These are phyloP conservation scores for Macroramphosus scolopax DNA, from an alignment of 2,797 vertebrate genomes.

Conservation along the genomic window DNA sequence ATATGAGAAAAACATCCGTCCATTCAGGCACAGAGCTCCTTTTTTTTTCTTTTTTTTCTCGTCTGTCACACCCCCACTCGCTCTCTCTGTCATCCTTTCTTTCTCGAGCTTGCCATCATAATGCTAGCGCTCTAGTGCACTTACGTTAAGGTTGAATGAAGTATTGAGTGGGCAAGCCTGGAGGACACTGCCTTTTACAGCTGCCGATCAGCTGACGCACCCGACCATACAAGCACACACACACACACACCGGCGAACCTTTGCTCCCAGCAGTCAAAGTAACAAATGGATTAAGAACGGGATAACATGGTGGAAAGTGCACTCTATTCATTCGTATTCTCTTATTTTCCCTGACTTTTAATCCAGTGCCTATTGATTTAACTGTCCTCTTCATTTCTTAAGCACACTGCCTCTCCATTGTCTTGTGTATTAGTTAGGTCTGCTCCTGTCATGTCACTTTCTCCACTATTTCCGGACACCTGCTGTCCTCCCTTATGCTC, in stretches of 20 bases:
- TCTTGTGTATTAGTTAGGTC: slow-evolving; percentile 44
- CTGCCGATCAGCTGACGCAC: slow-evolving; percentile 60
- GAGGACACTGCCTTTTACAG: slow-evolving; percentile 70
- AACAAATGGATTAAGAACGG: slow-evolving; percentile 35
- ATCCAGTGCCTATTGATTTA: slow-evolving; percentile 65
- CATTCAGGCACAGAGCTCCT: slow-evolving; percentile 31
- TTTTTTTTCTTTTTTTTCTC: too few species aligned
- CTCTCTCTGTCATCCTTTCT: slow-evolving; percentile 33
- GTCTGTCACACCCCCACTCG: slow-evolving; percentile 12
- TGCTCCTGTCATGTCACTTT: slow-evolving; percentile 35
- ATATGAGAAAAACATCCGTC: slow-evolving; percentile 38
- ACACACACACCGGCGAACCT: slow-evolving; percentile 19
- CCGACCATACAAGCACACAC: slow-evolving; percentile 14
- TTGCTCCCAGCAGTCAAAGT: slow-evolving; percentile 48
- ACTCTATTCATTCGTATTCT: slow-evolving; percentile 37
- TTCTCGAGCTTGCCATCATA: slow-evolving; percentile 60
- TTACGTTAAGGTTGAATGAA: slow-evolving; percentile 70
- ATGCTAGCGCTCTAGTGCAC: slow-evolving; percentile 64
- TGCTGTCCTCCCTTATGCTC: slow-evolving; percentile 35
- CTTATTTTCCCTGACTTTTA: slow-evolving; percentile 48
- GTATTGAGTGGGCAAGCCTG: slow-evolving; percentile 71
- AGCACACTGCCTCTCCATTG: slow-evolving; percentile 50
- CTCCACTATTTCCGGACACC: slow-evolving; percentile 29
- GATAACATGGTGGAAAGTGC: slow-evolving; percentile 34
- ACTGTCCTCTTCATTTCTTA: slow-evolving; percentile 57